phyloP scores from a whole-genome alignment of 2,888 invertebrate species.

The Drosophila hamatofila region DNA sequence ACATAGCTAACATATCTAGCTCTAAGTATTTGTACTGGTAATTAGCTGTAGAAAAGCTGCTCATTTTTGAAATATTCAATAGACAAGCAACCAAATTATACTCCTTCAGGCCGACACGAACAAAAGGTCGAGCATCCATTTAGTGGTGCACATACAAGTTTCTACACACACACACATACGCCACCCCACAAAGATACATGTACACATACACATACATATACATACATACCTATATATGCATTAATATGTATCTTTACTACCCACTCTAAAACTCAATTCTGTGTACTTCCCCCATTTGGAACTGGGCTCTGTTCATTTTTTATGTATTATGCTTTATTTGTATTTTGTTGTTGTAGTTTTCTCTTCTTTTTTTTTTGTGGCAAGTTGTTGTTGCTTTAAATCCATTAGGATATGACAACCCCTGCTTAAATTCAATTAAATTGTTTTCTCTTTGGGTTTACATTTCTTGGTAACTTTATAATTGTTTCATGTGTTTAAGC shows the following conservation, averaged over 20 bases:
- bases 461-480: conserved; percentile 79
- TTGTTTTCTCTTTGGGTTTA: conserved; percentile 80
- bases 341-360: conserved; percentile 28
- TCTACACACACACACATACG: conserved; percentile 13
- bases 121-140: conserved; percentile 49
- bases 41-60: conserved; percentile 15
- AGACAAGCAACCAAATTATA: conserved; percentile 12
- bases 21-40: conserved; percentile 21
- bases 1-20: neutral
- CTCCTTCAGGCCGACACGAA: conserved; percentile 15
- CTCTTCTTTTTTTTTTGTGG: conserved; percentile 44
- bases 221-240: neutral
- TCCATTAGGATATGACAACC: conserved; percentile 81
- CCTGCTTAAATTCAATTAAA: conserved; percentile 81
- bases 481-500: conserved; percentile 81
- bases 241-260: neutral
- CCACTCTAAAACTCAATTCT: conserved; percentile 20
- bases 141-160: conserved; percentile 37
- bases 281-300: conserved; percentile 8
- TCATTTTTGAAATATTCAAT: neutral
- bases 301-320: conserved; percentile 45
- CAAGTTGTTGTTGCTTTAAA: conserved; percentile 71
- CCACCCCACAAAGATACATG: neutral
- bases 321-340: conserved; percentile 66
- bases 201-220: neutral